A percentile compares a stretch with the other conserved stretches of the same genome.
Evolutionary conservation across 1,140 invertebrate genomes (phyloP).

Genomic region (Lepidotrigona ventralis): DNA sequence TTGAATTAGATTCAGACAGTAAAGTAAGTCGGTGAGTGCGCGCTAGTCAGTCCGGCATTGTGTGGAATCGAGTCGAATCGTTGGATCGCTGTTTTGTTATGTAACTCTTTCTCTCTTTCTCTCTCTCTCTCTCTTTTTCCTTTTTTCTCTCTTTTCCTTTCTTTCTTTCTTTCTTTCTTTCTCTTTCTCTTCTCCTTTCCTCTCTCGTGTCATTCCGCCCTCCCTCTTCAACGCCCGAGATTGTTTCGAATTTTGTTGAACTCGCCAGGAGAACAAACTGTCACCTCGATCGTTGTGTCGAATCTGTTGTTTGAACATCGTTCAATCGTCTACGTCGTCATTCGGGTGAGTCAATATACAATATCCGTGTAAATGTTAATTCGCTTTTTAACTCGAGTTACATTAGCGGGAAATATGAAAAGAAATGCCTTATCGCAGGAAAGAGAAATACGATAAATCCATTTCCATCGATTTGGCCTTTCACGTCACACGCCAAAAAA

Average conservation of each 20-base stretch:
- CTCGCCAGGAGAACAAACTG: not conserved
- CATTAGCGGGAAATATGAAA: no score
- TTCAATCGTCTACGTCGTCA: not conserved
- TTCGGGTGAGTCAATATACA: not conserved
- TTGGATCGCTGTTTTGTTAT: slow-evolving; percentile 42
- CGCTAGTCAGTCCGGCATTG: slow-evolving; percentile 28
- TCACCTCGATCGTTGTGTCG: not conserved
- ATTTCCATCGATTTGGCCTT: not conserved
- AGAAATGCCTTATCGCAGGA: no score
- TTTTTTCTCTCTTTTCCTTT: not conserved
- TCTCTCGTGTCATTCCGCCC: not conserved
- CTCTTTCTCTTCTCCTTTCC: not conserved
- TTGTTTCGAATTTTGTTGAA: not conserved
- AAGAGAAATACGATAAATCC: no score
- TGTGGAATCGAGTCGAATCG: slow-evolving; percentile 54
- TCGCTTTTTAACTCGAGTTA: not conserved
- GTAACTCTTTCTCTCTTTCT: slow-evolving; percentile 17
- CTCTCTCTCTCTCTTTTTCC: not conserved
- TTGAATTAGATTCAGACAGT: slow-evolving; percentile 52
- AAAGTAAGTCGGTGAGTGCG: slow-evolving; percentile 48
- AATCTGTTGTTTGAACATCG: not conserved
- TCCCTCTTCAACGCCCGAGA: no score
- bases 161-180: not conserved
- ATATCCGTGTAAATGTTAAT: no score
- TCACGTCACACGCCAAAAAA: not conserved